Evolutionary conservation across 2,113 vertebrate species (phyloP).

Genomic region (Coreoperca whiteheadi): DNA sequence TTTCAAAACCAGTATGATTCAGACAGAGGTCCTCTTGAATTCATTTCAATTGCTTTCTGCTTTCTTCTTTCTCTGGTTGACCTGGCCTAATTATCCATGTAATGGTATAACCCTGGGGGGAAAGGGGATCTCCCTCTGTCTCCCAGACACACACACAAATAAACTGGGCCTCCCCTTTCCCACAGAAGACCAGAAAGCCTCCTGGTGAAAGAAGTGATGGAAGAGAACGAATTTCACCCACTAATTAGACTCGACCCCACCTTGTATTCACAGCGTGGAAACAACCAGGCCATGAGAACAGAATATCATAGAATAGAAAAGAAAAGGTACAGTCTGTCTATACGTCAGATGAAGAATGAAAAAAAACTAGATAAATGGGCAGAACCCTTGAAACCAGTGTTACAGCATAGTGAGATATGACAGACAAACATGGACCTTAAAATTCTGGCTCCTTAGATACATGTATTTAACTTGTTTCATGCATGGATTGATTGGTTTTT

Average conservation of each 20-base stretch:
- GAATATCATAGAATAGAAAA: neutral
- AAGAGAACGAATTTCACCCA: slow-evolving; percentile 27
- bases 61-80: slow-evolving; percentile 46
- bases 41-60: slow-evolving; percentile 29
- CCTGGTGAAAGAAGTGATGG: slow-evolving; percentile 54
- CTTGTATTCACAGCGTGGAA: slow-evolving; percentile 27
- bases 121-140: slow-evolving; percentile 55
- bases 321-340: no score
- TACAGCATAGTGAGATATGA: neutral
- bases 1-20: slow-evolving; percentile 6
- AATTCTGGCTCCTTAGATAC: neutral
- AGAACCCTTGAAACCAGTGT: neutral
- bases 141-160: neutral
- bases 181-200: slow-evolving; percentile 50
- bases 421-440: neutral
- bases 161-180: slow-evolving; percentile 39
- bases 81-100: slow-evolving; percentile 72
- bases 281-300: neutral
- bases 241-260: slow-evolving; percentile 28
- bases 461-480: neutral
- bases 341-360: neutral
- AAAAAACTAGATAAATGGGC: neutral
- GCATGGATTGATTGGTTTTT: neutral
- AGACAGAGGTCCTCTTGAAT: slow-evolving; percentile 24
- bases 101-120: slow-evolving; percentile 71